A percentile compares a stretch with the other conserved stretches of the same genome.
phyloP scores from a whole-genome alignment of 1,140 invertebrate genomes.

The Tribolium madens region DNA sequence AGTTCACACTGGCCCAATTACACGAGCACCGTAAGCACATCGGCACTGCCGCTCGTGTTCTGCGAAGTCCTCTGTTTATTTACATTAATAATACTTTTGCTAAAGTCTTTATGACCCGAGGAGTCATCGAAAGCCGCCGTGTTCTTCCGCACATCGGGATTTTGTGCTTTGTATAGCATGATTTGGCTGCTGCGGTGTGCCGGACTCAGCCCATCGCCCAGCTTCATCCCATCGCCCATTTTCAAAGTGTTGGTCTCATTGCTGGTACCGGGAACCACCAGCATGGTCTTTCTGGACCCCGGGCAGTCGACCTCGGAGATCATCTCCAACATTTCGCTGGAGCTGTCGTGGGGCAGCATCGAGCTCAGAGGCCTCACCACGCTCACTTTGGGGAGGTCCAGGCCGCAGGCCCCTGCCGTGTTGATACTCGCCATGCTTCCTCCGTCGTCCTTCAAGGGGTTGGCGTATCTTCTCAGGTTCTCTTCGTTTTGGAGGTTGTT shows the following conservation, averaged over 20 bases:
- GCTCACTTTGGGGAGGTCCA: constrained; percentile 68
- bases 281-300: constrained; percentile 62
- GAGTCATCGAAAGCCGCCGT: constrained; percentile 79
- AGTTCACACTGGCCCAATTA: constrained; percentile 57
- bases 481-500: constrained; percentile 93
- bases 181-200: constrained; percentile 73
- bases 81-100: constrained; percentile 75
- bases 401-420: constrained; percentile 60
- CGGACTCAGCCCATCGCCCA: constrained; percentile 62
- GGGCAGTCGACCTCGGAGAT: constrained; percentile 70
- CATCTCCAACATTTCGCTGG: constrained; percentile 75
- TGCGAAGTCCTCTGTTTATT: constrained; percentile 65
- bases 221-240: constrained; percentile 56
- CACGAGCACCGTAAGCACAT: constrained; percentile 65
- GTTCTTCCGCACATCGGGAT: constrained; percentile 82
- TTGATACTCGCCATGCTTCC: constrained; percentile 63
- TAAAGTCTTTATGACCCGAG: constrained; percentile 80
- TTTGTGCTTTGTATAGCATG: constrained; percentile 79
- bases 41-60: constrained; percentile 62
- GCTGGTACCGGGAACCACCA: constrained; percentile 62
- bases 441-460: constrained; percentile 72
- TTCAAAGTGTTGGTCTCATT: constrained; percentile 57
- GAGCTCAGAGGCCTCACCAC: constrained; percentile 72
- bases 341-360: constrained; percentile 63
- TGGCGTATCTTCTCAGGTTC: constrained; percentile 80